Evolutionary conservation across 2,113 vertebrate species (phyloP), one percentile per base, ranked within the genome.

Genomic region (Macquaria ambigua): DNA sequence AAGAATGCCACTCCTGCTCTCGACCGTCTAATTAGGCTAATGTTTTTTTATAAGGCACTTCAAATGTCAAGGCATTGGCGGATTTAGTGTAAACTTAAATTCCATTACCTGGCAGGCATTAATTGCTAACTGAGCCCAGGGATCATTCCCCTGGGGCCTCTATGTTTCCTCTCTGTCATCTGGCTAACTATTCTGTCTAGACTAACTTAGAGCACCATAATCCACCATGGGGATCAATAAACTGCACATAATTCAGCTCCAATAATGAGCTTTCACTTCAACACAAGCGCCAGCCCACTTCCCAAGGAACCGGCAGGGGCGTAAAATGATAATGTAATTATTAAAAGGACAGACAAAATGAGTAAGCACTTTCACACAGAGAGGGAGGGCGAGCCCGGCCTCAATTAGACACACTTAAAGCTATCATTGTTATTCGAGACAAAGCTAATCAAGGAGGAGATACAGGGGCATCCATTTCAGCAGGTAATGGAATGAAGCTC

Each of bases 241-340:
- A 99, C 96, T 97, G 97, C 97, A 98, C 97, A 98, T 99, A 99
- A 99, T 99, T 99, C 97, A 98, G 97, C 97, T 96, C 97, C 97
- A 98, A 98, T 99, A 98, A 99, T 99, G 98, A 99, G 98, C 97
- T 98, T 98, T 98, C 97, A 98, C 97, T 99, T 98, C 97, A 97
- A 97, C 96, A 97, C 97, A 98, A 98, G 97, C 96, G 96, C 96
- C 97, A 96, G 89, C 93, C 97, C 97, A 97, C 97, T 97, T 94
- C 96, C 96, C 96, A 96, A 96, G 97, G 97, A 97, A 93, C 83
- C 82, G 96, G 95, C 96, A 95, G 91, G 93, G 93, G 96, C 95
- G 96, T 98, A 98, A 99, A 98, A 98, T 98, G 97, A 98, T 99
- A 99, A 99, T 98, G 97, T 98, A 99, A 98, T 98, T 98, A 98